phyloP scores from a whole-genome alignment of 2,797 vertebrate genomes.

The Microctenopoma lineatum region DNA sequence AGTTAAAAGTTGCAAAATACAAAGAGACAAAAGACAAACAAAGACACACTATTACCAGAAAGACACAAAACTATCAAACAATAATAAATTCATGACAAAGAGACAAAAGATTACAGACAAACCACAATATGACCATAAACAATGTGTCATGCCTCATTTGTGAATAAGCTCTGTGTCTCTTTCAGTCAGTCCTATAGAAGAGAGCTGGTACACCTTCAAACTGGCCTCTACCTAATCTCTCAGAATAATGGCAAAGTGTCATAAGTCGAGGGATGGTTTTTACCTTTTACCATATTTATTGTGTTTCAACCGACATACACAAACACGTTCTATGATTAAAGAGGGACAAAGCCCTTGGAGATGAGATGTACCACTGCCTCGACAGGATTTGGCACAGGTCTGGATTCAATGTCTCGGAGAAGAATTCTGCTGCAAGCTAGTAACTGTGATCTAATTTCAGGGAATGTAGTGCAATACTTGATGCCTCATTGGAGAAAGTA shows the following conservation, averaged over 20 bases:
- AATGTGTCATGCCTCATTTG: too few relatives aligned
- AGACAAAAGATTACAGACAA: too few relatives aligned
- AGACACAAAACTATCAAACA: too few relatives aligned
- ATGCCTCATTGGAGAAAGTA: slow-evolving; percentile 15
- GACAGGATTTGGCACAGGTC: slow-evolving; percentile 7
- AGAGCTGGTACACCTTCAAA: too few relatives aligned
- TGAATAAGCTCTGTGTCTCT: too few relatives aligned
- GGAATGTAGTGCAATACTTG: slow-evolving; percentile 16
- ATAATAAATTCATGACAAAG: too few relatives aligned
- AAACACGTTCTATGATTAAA: neutral
- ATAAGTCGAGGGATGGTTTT: neutral
- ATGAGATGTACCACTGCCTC: neutral
- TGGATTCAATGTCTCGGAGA: neutral
- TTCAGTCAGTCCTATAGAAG: too few relatives aligned
- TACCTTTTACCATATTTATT: neutral
- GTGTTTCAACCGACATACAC: neutral
- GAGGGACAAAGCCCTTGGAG: neutral
- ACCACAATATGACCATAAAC: too few relatives aligned
- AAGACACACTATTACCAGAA: too few relatives aligned
- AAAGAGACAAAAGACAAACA: too few relatives aligned
- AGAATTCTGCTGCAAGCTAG: slow-evolving; percentile 3
- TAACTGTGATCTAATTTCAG: slow-evolving; percentile 23
- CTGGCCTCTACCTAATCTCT: too few relatives aligned
- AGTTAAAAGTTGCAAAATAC: too few relatives aligned
- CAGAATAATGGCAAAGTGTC: neutral